Percentiles rank a stretch among this genome's conserved stretches.
phyloP scores from a whole-genome alignment of 2,797 vertebrate species.

The Schizothorax lantsangensis region DNA sequence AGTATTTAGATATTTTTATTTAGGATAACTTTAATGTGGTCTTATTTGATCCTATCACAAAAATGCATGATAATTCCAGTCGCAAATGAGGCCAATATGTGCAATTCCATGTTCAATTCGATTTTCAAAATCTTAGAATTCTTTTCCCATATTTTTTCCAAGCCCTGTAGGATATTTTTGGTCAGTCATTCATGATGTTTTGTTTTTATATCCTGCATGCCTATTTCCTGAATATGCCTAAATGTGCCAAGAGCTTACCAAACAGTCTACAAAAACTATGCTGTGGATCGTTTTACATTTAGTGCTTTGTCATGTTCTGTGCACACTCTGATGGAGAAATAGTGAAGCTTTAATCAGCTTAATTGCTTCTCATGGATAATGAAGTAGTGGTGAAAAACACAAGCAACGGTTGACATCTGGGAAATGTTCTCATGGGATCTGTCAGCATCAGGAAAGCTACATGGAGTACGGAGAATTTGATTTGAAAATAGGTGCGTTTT shows the following conservation, averaged over 20 bases:
- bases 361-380: slow-evolving; percentile 35
- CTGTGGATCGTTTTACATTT: background rate
- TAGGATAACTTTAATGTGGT: too few relatives aligned
- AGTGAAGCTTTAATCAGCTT: slow-evolving; percentile 53
- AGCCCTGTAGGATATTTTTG: background rate
- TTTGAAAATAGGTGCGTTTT: background rate
- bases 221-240: background rate
- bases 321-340: slow-evolving; percentile 6
- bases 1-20: background rate
- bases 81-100: background rate
- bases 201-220: background rate
- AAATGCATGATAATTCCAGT: background rate
- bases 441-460: slow-evolving; percentile 16
- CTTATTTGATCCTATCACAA: background rate
- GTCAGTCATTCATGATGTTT: background rate
- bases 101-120: background rate
- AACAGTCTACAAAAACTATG: background rate
- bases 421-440: background rate
- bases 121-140: background rate
- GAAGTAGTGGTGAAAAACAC: slow-evolving; percentile 5
- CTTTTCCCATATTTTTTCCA: background rate
- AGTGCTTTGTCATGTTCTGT: background rate
- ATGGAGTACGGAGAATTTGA: background rate
- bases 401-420: slow-evolving; percentile 1
- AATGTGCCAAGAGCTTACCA: background rate